Percentiles rank a stretch among this genome's conserved stretches.
Evolutionary conservation across 2,113 vertebrate genomes (phyloP).

Genomic region (Heteronetta atricapilla): DNA sequence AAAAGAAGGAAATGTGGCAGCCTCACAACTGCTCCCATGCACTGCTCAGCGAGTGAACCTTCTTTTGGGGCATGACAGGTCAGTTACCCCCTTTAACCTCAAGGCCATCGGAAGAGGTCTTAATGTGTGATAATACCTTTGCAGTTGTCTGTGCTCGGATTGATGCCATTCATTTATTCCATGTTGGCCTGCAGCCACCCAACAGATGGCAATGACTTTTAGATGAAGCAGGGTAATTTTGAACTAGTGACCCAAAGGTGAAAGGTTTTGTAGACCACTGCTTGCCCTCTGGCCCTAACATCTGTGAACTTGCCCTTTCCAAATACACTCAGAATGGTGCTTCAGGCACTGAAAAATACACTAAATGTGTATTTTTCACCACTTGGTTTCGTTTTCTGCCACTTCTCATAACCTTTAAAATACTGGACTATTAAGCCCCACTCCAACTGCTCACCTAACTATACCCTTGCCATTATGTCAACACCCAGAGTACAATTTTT

Average conservation of each 20-base stretch:
- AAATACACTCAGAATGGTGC: background rate
- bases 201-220: slow-evolving; percentile 60
- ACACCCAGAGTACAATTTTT: background rate
- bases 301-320: slow-evolving; percentile 41
- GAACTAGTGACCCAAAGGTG: slow-evolving; percentile 46
- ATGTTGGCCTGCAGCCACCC: slow-evolving; percentile 34
- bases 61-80: background rate
- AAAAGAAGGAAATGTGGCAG: background rate
- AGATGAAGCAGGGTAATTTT: slow-evolving; percentile 3
- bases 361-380: background rate
- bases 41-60: background rate
- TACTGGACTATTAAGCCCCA: background rate
- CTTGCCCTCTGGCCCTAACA: slow-evolving; percentile 44
- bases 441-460: background rate
- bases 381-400: background rate
- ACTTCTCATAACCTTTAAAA: background rate
- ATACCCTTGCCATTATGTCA: background rate
- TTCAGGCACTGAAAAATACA: slow-evolving; percentile 29
- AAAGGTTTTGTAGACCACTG: slow-evolving; percentile 23
- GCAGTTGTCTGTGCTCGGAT: background rate
- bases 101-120: background rate
- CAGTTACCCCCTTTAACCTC: slow-evolving; percentile 22
- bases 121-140: slow-evolving; percentile 18
- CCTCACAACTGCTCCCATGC: background rate
- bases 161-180: background rate